phyloP scores from a whole-genome alignment of 2,888 invertebrate species.

The Plagodis dolabraria region DNA sequence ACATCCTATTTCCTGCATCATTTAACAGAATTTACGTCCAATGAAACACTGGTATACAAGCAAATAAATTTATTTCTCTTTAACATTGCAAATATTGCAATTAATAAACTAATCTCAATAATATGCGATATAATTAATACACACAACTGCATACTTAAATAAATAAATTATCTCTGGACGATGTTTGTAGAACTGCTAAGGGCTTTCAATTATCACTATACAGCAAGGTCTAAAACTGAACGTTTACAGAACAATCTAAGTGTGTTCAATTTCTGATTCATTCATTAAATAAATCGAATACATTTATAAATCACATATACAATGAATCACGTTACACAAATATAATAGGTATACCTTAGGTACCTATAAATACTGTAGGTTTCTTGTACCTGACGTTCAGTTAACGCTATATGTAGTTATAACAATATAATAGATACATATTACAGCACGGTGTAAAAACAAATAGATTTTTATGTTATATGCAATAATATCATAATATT shows the following conservation, averaged over 20 bases:
- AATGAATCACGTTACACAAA: too few species aligned
- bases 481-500: too few species aligned
- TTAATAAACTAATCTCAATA: slow-evolving; percentile 50
- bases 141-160: slow-evolving; percentile 28
- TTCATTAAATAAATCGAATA: too few species aligned
- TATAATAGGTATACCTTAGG: too few species aligned
- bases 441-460: too few species aligned
- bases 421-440: too few species aligned
- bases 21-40: slow-evolving; percentile 8
- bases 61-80: slow-evolving; percentile 55
- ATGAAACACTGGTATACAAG: slow-evolving; percentile 57
- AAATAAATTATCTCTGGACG: slow-evolving; percentile 68
- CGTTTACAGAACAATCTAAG: background rate
- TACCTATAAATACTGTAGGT: too few species aligned
- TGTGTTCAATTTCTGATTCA: background rate
- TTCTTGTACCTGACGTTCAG: too few species aligned
- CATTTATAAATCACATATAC: too few species aligned
- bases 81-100: slow-evolving; percentile 57
- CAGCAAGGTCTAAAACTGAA: background rate
- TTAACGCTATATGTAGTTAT: too few species aligned
- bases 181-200: slow-evolving; percentile 76
- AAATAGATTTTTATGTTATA: too few species aligned
- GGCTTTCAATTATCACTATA: slow-evolving; percentile 53
- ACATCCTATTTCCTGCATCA: too few species aligned
- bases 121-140: slow-evolving; percentile 37